Conservation (phyloP, 2,797 vertebrate species). For the Mus caroli region DNA sequence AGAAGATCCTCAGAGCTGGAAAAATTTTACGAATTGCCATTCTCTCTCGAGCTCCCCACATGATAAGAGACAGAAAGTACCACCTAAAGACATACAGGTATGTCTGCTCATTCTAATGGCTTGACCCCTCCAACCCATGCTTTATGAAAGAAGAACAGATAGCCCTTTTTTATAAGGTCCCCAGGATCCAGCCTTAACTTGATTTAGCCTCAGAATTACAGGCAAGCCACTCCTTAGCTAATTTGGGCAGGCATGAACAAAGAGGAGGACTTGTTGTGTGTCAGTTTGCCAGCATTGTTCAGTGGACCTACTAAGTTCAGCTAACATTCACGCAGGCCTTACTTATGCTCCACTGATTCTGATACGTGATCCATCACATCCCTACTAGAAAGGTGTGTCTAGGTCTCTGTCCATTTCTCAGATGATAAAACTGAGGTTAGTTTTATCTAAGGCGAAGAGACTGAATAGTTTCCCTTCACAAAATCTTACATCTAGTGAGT, state of each 20-base stretch:
- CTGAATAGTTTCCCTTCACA: conserved; percentile 34
- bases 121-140: background rate
- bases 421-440: conserved; percentile 3
- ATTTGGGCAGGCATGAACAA: conserved; percentile 81
- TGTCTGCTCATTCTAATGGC: conserved; percentile 71
- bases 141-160: conserved; percentile 64
- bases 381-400: background rate
- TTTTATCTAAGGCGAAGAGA: background rate
- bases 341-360: background rate
- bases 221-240: conserved; percentile 75
- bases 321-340: background rate
- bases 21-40: conserved; percentile 95
- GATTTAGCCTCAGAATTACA: conserved; percentile 39
- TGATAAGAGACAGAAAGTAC: conserved; percentile 99
- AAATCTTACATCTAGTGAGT: conserved; percentile 17
- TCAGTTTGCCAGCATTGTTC: conserved; percentile 70
- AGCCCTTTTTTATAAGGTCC: conserved; percentile 51
- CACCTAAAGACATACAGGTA: conserved; percentile 98
- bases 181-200: conserved; percentile 69
- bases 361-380: background rate
- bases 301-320: conserved; percentile 46
- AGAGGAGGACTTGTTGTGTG: conserved; percentile 70
- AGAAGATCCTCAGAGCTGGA: conserved; percentile 96
- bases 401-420: conserved; percentile 3
- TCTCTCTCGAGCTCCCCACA: conserved; percentile 95